These are phyloP conservation scores for Chaetorhynchus papuensis DNA, from an alignment of 2,113 vertebrate species.

Conservation along the genomic window DNA sequence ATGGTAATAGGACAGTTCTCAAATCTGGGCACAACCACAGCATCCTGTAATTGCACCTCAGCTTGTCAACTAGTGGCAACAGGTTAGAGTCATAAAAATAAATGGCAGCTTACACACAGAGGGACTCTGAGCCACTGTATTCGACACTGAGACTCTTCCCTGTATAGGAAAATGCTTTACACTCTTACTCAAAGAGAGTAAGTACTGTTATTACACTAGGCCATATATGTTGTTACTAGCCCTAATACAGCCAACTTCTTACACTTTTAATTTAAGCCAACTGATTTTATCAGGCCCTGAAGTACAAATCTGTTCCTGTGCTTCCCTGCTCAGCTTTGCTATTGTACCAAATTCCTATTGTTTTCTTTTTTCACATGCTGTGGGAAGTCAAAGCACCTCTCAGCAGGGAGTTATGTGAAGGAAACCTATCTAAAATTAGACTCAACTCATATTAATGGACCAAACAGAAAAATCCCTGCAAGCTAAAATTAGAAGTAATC, in stretches of 20 bases:
- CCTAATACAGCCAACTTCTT: neutral
- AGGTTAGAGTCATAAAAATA: neutral
- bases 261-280: neutral
- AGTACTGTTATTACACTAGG: neutral
- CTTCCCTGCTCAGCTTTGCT: neutral
- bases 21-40: neutral
- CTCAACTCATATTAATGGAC: conserved; percentile 4
- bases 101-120: neutral
- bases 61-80: neutral
- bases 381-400: neutral
- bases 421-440: conserved; percentile 39
- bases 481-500: conserved; percentile 44
- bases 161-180: neutral
- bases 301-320: neutral
- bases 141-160: neutral
- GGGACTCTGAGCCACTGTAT: neutral
- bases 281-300: neutral
- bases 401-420: neutral
- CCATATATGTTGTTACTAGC: neutral
- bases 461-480: conserved; percentile 28
- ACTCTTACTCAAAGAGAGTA: neutral
- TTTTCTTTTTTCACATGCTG: neutral
- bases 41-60: neutral
- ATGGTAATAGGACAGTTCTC: neutral
- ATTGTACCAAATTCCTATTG: neutral